Base-by-base conservation (phyloP, 2,113 vertebrate genomes). In the Aldabrachelys gigantea region DNA sequence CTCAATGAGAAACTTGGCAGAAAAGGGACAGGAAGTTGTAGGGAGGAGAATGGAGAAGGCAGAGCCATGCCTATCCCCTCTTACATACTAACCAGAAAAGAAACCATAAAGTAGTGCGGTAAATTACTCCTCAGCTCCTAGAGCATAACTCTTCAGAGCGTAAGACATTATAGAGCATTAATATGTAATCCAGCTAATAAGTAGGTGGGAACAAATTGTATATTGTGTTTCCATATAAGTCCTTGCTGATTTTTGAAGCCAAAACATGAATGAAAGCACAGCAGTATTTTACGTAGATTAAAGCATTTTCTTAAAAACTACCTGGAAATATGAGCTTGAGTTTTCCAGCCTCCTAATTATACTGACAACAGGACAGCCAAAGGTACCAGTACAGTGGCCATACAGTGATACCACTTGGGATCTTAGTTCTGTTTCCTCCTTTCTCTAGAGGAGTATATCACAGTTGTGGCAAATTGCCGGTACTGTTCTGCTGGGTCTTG, bases 271-370 rank as follows among this genome's bases (percentile, higher is more conserved):
- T 65, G 80, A 91, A 88, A 0, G 22, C 41, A 41, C 13, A 47
- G 38, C 41, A 44, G 24, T 16, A 44, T 76, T 44, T 76, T 25
- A 76, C 1, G 24, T 8, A 1, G 13, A 69, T 86, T 95, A 84
- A 90, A 91, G 1, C 85, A 10, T 4, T 44, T 89, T 21, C 17
- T 89, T 82, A 89, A 47, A 6, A 3, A 56, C 52, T 21, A 84
- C 50, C 6, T 38, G 91, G 82, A 91, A 91, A 84, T 1, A 3
- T 85, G 0, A 4, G 35, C 79, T 82, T 56, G 5, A 1, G 87
- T 91, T 31, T 89, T 35, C 75, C 49, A 96, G 38, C 29, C 11
- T 89, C 80, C 25, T 56, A 96, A 89, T 86, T 94, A 44, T 56
- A 27, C 11, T 78, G 24, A 14, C 25, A 78, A 78, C 21, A 76